Evolutionary conservation across 2,888 invertebrate species (phyloP).

Genomic region (Zhengitettix transpicula): DNA sequence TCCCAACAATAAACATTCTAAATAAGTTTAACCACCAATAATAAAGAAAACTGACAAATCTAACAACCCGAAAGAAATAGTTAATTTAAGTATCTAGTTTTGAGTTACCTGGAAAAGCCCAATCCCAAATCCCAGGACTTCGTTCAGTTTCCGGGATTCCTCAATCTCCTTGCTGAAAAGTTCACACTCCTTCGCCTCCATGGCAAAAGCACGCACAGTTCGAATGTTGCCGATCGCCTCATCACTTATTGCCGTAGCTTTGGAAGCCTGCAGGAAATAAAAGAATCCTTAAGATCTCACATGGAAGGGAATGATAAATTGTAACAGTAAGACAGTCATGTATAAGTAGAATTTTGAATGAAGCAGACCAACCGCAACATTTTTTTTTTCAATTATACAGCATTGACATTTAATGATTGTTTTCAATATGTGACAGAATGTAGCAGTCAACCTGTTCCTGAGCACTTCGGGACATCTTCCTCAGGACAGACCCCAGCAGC

Average conservation of each 20-base stretch:
- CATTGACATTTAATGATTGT: no score
- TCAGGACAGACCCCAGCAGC: constrained; percentile 58
- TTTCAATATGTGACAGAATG: not conserved
- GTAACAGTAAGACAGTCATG: no score
- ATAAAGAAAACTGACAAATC: no score
- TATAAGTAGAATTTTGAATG: no score
- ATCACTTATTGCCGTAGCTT: constrained; percentile 75
- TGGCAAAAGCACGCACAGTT: constrained; percentile 87
- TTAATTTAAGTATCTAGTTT: no score
- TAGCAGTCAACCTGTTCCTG: constrained; percentile 53
- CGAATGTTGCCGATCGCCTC: constrained; percentile 87
- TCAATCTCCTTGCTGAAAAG: constrained; percentile 59
- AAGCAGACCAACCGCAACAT: no score
- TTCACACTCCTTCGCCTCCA: constrained; percentile 66
- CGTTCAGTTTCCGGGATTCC: constrained; percentile 51
- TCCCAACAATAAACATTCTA: no score
- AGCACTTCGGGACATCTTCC: constrained; percentile 59
- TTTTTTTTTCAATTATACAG: no score
- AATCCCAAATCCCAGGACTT: constrained; percentile 74
- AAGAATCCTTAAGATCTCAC: not conserved
- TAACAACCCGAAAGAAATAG: no score
- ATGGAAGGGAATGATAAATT: not conserved
- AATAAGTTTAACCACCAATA: no score
- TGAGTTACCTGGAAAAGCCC: constrained; percentile 53
- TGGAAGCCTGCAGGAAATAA: constrained; percentile 44